Percentiles rank a stretch among this genome's conserved stretches.
Evolutionary conservation across 2,888 invertebrate genomes (phyloP).

Genomic region (Nineta flava): DNA sequence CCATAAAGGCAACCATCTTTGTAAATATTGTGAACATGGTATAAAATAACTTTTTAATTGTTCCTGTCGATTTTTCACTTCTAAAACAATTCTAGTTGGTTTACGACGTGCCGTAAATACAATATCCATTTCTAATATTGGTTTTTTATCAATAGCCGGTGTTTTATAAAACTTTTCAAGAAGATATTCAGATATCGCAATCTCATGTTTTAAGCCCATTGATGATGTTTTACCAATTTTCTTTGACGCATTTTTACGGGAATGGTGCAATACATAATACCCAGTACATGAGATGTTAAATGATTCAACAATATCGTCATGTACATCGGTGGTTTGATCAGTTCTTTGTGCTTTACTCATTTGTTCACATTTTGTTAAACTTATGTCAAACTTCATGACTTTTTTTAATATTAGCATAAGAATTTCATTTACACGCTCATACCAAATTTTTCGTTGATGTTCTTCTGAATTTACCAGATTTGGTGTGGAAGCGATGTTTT

Average conservation of each 20-base stretch:
- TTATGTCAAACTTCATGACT: constrained; percentile 21
- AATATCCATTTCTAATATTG: constrained; percentile 22
- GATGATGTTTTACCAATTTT: constrained; percentile 11
- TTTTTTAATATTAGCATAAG: constrained; percentile 21
- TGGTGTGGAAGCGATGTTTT: constrained; percentile 10
- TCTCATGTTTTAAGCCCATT: constrained; percentile 21
- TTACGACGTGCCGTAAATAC: constrained; percentile 17
- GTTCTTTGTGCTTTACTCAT: constrained; percentile 23
- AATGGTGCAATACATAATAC: constrained; percentile 22
- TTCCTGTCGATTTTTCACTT: neutral
- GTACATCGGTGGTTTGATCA: constrained; percentile 23
- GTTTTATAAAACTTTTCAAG: constrained; percentile 14
- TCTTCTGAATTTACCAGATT: constrained; percentile 14
- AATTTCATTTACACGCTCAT: constrained; percentile 17
- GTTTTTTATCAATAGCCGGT: constrained; percentile 10
- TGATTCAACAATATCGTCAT: constrained; percentile 19
- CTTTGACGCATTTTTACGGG: constrained; percentile 19
- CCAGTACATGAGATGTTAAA: constrained; percentile 20
- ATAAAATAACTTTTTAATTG: constrained; percentile 14
- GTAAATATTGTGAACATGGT: constrained; percentile 19
- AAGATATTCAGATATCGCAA: constrained; percentile 23
- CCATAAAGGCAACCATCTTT: constrained; percentile 19
- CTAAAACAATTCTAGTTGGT: constrained; percentile 14
- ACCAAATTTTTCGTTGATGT: constrained; percentile 19
- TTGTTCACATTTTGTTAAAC: constrained; percentile 16